Conservation (phyloP, 2,113 vertebrate species). For the Beaufortia kweichowensis region DNA sequence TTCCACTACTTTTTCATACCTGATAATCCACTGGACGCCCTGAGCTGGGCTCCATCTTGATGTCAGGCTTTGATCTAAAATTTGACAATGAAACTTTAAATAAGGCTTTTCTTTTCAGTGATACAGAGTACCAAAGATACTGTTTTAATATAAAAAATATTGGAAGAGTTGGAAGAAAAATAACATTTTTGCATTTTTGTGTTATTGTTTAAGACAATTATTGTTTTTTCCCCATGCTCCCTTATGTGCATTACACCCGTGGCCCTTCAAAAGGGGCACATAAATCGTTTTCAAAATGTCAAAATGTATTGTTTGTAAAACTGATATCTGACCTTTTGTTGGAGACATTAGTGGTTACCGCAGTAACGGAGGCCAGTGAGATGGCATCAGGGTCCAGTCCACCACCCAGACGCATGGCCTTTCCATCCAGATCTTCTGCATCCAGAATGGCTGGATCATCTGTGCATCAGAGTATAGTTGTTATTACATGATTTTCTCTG, state of each 20-base stretch:
- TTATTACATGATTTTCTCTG: not conserved
- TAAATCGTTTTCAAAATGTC: not conserved
- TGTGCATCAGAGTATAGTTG: conserved; percentile 54
- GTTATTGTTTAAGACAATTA: no score
- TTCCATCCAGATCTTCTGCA: conserved; percentile 86
- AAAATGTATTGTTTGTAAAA: not conserved
- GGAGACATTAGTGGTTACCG: conserved; percentile 96
- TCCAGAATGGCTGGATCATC: conserved; percentile 91
- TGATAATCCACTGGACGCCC: conserved; percentile 96
- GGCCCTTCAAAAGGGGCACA: not conserved
- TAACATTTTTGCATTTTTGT: no score
- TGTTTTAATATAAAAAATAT: no score
- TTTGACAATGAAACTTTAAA: not conserved
- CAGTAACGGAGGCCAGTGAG: conserved; percentile 93
- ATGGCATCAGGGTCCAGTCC: conserved; percentile 85
- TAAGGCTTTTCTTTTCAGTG: no score
- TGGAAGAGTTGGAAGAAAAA: no score
- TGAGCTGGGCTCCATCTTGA: conserved; percentile 93
- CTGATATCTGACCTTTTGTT: conserved; percentile 85
- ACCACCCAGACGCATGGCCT: conserved; percentile 75
- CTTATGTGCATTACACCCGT: not conserved
- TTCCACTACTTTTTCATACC: conserved; percentile 63
- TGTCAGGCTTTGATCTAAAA: conserved; percentile 93
- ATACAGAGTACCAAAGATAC: not conserved
- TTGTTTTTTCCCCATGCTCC: not conserved